A percentile compares a stretch with the other conserved stretches of the same genome.
These are phyloP conservation scores for Drosophila nigritarsus DNA, from an alignment of 2,888 invertebrate genomes.

Conservation along the genomic window DNA sequence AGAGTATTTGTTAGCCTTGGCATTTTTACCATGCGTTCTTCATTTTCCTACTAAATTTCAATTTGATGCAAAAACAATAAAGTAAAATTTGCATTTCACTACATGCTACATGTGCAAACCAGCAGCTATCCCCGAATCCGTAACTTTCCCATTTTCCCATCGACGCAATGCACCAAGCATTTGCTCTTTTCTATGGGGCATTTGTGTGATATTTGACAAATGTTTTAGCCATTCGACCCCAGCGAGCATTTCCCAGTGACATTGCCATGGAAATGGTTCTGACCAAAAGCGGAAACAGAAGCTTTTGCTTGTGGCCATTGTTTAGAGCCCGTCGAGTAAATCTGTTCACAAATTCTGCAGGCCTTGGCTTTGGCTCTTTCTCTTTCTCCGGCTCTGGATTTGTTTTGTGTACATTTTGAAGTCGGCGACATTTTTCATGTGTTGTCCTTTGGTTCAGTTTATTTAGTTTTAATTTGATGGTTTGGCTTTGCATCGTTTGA, in stretches of 20 bases:
- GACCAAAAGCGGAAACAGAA: conserved; percentile 58
- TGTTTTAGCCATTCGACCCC: conserved; percentile 56
- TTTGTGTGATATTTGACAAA: conserved; percentile 58
- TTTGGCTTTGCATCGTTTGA: conserved; percentile 43
- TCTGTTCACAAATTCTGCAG: conserved; percentile 39
- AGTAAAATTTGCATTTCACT: conserved; percentile 54
- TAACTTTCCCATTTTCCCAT: neutral
- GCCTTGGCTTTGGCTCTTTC: conserved; percentile 26
- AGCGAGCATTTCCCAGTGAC: conserved; percentile 34
- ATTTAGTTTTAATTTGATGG: conserved; percentile 69
- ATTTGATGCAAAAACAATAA: conserved; percentile 60
- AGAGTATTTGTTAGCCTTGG: conserved; percentile 2
- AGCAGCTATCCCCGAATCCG: neutral
- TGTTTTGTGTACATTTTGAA: conserved; percentile 19
- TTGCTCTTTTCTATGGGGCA: conserved; percentile 24
- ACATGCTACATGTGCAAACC: conserved; percentile 18
- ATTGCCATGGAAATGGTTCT: conserved; percentile 51
- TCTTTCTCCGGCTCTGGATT: conserved; percentile 4
- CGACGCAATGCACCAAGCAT: conserved; percentile 7
- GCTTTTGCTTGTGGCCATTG: conserved; percentile 53
- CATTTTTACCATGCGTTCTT: neutral
- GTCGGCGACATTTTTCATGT: conserved; percentile 45
- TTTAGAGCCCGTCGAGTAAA: conserved; percentile 38
- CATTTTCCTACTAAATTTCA: conserved; percentile 53
- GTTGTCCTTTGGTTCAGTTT: conserved; percentile 45